Base-by-base conservation (phyloP, 2,797 vertebrate genomes). In the Gadopsis bispinosus region DNA sequence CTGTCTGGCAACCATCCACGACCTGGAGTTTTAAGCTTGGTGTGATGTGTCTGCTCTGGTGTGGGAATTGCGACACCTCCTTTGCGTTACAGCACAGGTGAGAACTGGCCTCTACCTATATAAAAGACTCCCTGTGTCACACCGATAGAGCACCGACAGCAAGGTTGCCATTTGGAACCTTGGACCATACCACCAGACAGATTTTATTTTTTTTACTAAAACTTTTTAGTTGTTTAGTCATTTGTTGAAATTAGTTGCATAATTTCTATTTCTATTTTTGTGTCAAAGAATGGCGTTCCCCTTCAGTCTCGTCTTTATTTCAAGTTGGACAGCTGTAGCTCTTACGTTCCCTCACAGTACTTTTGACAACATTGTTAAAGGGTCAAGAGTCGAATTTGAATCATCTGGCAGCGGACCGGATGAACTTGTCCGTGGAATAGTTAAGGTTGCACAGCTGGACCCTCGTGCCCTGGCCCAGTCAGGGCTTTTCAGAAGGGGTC, bases 91-190 rank as follows among this genome's bases (percentile, higher is more conserved):
- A 85, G 69, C 79, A 26, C 87, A 88, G 83, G 79, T 83, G 85
- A 85, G 79, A 88, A 80, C 60, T 80, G 85, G 67, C 74, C 56
- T 69, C 83, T 19, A 20, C 54, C 55, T 77, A 79, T 93, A 94
- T 94, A 95, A 89, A 82, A 88, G 80, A 29, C 70, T 66, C 56
- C 37, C 19, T 75, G 43, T 48, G 1, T 53, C 72, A 19, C 72
- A 53, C 58, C 33, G 63, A 19, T 65, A 51, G 17, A 86, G 56
- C 82, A 73, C 84, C 84, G 94, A 95, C 95, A 91, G 94, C 95
- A 95, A 94, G 95, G 94, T 94, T 79, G 72, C 89, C 92, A 7
- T 86, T 88, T 79, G 86, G 84, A 84, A 91, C 94, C 94, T 94
- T 96, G 95, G 85, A 94, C 94, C 94, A 77, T 22, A 86, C 13